Percentiles rank a stretch among this genome's conserved stretches.
Evolutionary conservation across 2,797 vertebrate genomes (phyloP).

Genomic region (Pseudochirops corinnae): DNA sequence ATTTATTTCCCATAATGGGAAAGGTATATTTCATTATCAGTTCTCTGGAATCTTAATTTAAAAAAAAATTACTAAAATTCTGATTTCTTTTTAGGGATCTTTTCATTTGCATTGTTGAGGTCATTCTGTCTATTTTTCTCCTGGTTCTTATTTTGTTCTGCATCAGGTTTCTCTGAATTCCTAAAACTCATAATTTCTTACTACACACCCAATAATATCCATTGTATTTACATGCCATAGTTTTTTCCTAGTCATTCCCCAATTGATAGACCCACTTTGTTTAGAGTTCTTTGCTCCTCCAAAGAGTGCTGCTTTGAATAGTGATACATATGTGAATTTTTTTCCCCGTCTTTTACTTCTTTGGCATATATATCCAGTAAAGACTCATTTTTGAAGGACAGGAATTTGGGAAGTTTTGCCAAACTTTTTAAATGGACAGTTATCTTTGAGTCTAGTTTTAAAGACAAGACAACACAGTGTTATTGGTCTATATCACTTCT

Average conservation of each 20-base stretch:
- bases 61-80: background rate
- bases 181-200: background rate
- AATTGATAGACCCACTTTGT: background rate
- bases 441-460: constrained; percentile 76
- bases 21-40: background rate
- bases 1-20: background rate
- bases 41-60: background rate
- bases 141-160: background rate
- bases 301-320: background rate
- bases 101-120: background rate
- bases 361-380: background rate
- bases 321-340: background rate
- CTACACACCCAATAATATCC: background rate
- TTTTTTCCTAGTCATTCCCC: background rate
- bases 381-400: background rate
- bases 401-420: constrained; percentile 14
- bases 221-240: background rate
- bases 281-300: background rate
- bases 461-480: constrained; percentile 71
- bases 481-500: constrained; percentile 73
- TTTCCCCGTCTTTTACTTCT: background rate
- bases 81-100: background rate
- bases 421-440: constrained; percentile 70
- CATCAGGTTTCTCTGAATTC: background rate
- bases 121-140: background rate